phyloP scores from a whole-genome alignment of 2,113 vertebrate genomes.

The Garra rufa region DNA sequence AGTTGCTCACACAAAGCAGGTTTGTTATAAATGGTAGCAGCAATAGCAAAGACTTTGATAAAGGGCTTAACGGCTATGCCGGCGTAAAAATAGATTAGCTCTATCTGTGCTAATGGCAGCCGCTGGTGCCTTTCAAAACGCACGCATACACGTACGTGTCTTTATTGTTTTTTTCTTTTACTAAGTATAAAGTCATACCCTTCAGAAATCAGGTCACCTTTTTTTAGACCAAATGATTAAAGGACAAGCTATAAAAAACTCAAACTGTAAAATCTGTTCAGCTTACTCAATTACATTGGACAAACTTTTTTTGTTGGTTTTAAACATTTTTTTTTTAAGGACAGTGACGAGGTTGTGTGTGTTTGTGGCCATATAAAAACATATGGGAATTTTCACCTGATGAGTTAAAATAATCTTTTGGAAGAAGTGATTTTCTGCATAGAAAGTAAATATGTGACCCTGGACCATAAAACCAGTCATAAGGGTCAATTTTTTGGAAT shows the following conservation, averaged over 20 bases:
- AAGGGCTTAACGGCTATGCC: conserved; percentile 50
- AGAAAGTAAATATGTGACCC: too few relatives aligned
- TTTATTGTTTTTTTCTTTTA: conserved; percentile 19
- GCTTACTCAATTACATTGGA: background rate
- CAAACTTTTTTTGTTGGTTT: background rate
- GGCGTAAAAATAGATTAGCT: conserved; percentile 59
- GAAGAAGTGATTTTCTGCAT: too few relatives aligned
- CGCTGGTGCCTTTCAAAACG: conserved; percentile 32
- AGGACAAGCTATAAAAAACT: conserved; percentile 25
- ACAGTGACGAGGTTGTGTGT: too few relatives aligned
- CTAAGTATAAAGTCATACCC: conserved; percentile 35
- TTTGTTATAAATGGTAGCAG: conserved; percentile 40
- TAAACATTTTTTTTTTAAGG: background rate
- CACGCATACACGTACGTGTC: conserved; percentile 18
- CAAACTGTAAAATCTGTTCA: background rate
- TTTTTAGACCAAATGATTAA: conserved; percentile 36
- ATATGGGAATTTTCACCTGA: too few relatives aligned
- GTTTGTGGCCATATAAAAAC: too few relatives aligned
- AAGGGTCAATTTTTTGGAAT: too few relatives aligned
- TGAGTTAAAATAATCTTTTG: too few relatives aligned
- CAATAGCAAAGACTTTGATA: conserved; percentile 54
- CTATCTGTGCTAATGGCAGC: conserved; percentile 52
- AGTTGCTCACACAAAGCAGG: conserved; percentile 47
- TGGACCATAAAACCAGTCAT: too few relatives aligned
- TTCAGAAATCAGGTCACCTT: conserved; percentile 40